Base-by-base conservation (phyloP, 2,888 invertebrate genomes). In the Meloe dianella region DNA sequence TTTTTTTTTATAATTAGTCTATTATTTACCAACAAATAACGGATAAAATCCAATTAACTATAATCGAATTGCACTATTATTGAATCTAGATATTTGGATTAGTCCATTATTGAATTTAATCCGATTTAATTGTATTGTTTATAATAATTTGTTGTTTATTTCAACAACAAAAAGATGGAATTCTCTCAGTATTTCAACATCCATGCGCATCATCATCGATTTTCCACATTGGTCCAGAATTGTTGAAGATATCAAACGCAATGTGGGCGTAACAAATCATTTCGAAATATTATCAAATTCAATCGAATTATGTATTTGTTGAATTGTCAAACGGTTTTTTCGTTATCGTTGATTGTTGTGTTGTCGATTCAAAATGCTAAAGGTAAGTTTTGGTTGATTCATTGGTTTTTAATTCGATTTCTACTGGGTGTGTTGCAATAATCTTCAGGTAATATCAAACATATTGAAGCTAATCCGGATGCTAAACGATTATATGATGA, bases 401-500 rank as follows among this genome's bases (percentile, higher is more conserved):
- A 47, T n/a, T 54, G 7, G 14, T 56, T 47, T 20, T 29, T 20
- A 41, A 41, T 14, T 35, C 0, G n/a, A n/a, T 4, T 14, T 17
- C 4, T 30, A 30, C 3, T 30, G 9, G 7, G 1, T 1, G 1
- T 1, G 1, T 8, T 8, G 7, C 30, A 30, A 30, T 30, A 10
- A 41, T 54, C 72, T 75, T 67, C 70, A 82, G 81, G 77, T 65
- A 84, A 81, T 65, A 77, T 83, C 60, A 84, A 84, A 74, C 82
- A 83, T 71, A 83, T 86, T 69, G 94, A 95, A 85, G 95, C 94
- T 0, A 97, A 96, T 84, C 96, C 96, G 14, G 95, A 96, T 79
- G 95, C 97, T 0, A 97, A 97, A 82, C 88, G 98, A 27, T 89
- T 98, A 0, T 98, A 97, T 82, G 97, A 98, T 82, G 97, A 98